Conservation (phyloP, 2,797 vertebrate genomes). For the Uromys caudimaculatus region DNA sequence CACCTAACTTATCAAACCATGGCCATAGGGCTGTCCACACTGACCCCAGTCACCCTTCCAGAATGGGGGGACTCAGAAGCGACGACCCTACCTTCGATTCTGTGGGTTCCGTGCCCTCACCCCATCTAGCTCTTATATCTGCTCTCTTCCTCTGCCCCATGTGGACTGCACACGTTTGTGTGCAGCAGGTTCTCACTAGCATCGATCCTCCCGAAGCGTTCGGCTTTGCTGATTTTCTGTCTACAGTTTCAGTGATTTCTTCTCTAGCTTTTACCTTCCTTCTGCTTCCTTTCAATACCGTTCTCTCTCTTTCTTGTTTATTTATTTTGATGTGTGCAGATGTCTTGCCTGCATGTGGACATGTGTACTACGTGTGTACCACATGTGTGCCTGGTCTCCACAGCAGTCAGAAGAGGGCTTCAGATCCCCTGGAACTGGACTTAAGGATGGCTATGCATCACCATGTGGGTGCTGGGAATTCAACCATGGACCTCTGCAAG, state of each 20-base stretch:
- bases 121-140: background rate
- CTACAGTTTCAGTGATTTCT: constrained; percentile 46
- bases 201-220: constrained; percentile 32
- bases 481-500: background rate
- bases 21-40: background rate
- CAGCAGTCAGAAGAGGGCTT: background rate
- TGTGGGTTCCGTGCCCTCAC: background rate
- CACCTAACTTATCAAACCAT: background rate
- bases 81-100: background rate
- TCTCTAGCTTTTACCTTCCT: constrained; percentile 30
- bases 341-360: background rate
- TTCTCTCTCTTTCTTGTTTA: constrained; percentile 11
- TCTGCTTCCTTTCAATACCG: background rate
- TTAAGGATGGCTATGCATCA: background rate
- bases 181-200: background rate
- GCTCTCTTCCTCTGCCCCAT: background rate
- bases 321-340: background rate
- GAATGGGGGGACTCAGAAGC: background rate
- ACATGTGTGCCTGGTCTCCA: background rate
- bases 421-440: background rate
- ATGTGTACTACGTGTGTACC: background rate
- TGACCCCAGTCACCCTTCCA: background rate
- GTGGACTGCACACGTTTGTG: background rate
- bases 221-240: constrained; percentile 43
- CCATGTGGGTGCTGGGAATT: background rate